phyloP scores from a whole-genome alignment of 2,113 vertebrate genomes.

The Muntiacus reevesi region DNA sequence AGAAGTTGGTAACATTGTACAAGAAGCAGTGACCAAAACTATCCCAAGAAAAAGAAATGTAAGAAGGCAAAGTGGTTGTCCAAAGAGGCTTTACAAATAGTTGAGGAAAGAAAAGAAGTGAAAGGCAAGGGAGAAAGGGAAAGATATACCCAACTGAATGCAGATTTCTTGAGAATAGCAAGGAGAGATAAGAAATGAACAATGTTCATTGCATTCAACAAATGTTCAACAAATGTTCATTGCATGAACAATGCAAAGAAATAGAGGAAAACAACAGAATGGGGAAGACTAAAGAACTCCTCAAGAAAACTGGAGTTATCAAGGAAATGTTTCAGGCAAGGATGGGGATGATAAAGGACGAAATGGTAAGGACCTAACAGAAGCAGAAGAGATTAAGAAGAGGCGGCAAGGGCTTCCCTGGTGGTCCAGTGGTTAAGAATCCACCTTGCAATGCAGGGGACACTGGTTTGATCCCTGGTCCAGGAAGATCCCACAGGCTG shows the following conservation, averaged over 20 bases:
- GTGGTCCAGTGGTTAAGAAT: neutral
- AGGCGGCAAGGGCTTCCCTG: neutral
- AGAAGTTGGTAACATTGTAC: neutral
- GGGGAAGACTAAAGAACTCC: neutral
- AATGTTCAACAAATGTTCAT: too few species aligned
- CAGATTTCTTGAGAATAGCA: neutral
- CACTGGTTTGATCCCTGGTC: neutral
- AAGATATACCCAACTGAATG: neutral
- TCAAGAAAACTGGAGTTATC: neutral
- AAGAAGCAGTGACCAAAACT: neutral
- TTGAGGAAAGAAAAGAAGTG: neutral
- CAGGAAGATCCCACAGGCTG: neutral
- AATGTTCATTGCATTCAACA: too few species aligned
- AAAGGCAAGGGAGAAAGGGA: neutral
- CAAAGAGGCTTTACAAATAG: neutral
- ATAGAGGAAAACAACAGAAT: neutral
- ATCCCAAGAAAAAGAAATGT: neutral
- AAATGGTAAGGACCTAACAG: neutral
- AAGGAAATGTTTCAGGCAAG: neutral
- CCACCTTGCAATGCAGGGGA: neutral
- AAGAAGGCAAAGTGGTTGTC: neutral
- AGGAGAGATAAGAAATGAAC: neutral
- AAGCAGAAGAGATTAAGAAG: neutral
- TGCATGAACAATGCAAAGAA: neutral
- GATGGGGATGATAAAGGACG: neutral